Evolutionary conservation across 1,140 invertebrate species (phyloP).

Genomic region (Melanaphis sacchari): DNA sequence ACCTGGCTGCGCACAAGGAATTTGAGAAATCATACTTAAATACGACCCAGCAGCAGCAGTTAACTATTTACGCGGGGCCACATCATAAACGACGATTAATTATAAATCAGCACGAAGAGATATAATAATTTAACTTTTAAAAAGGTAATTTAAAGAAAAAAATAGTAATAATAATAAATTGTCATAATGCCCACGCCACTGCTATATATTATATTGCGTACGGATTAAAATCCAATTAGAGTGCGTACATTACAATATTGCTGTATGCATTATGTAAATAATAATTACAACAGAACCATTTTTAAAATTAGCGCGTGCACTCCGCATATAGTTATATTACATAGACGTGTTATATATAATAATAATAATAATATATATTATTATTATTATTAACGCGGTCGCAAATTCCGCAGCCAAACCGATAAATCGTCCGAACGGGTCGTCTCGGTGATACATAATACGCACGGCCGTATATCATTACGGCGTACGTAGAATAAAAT

Average conservation of each 20-base stretch:
- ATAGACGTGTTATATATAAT: neutral
- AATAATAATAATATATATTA: neutral
- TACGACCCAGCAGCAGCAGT: neutral
- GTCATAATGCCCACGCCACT: neutral
- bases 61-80: neutral
- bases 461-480: too few relatives aligned
- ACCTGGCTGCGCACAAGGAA: neutral
- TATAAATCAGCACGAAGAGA: neutral
- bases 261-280: neutral
- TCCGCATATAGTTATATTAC: neutral
- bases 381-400: neutral
- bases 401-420: neutral
- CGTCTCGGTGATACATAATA: neutral
- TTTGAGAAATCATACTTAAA: neutral
- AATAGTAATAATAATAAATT: neutral
- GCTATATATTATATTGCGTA: neutral
- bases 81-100: neutral
- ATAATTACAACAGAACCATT: neutral
- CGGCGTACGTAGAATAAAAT: neutral
- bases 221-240: slow-evolving; percentile 31
- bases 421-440: neutral
- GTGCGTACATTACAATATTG: neutral
- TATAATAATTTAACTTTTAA: neutral
- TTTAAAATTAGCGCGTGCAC: neutral
- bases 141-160: neutral